A percentile compares a stretch with the other conserved stretches of the same genome.
Conservation (phyloP, 2,113 vertebrate genomes). For the Ochotona curzoniae region DNA sequence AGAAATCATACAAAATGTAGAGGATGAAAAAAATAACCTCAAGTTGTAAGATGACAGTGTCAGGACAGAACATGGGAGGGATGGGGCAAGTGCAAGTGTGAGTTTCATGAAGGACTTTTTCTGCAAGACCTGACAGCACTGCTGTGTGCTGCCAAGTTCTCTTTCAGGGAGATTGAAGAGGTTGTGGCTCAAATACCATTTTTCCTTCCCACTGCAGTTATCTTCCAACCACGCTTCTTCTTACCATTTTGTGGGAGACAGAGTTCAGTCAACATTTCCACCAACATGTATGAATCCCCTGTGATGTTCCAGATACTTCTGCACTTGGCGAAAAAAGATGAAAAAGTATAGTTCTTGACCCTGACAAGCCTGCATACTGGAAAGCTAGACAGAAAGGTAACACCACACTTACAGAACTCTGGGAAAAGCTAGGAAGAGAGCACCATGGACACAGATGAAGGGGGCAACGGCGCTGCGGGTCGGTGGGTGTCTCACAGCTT, state of each 20-base stretch:
- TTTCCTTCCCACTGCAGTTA: not conserved
- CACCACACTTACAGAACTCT: not conserved
- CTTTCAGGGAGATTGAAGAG: no score
- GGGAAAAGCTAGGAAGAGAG: not conserved
- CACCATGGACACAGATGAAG: not conserved
- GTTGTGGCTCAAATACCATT: rapidly evolving
- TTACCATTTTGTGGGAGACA: not conserved
- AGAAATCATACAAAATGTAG: not conserved
- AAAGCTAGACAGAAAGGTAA: not conserved
- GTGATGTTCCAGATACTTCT: not conserved
- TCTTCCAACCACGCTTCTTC: not conserved
- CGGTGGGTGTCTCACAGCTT: not conserved
- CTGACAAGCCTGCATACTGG: not conserved
- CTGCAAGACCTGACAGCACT: not conserved
- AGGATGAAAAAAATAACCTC: not conserved
- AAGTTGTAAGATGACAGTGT: not conserved
- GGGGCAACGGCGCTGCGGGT: not conserved
- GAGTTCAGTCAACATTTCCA: not conserved
- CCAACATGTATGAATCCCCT: not conserved
- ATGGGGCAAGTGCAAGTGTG: no score
- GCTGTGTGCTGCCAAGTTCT: not conserved
- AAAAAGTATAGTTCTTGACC: not conserved
- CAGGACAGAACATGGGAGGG: not conserved
- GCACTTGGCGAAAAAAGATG: not conserved
- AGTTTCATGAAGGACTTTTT: not conserved